These are phyloP conservation scores for Phymatocera aterrima DNA, from an alignment of 2,888 invertebrate species.

Conservation along the genomic window DNA sequence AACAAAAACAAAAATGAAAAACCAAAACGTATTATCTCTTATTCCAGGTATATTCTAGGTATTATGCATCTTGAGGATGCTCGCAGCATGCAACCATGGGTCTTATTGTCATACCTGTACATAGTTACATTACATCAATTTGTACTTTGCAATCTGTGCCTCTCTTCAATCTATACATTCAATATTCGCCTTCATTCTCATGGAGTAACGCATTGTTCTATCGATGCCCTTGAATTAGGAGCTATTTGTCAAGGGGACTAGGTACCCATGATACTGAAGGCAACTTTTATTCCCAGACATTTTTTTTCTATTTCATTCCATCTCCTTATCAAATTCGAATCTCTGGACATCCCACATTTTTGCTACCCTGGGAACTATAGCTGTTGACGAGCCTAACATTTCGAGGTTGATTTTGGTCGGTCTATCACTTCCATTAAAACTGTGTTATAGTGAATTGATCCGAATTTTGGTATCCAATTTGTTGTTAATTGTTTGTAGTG, in stretches of 20 bases:
- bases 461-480: too few relatives aligned
- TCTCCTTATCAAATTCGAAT: too few relatives aligned
- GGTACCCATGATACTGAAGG: neutral
- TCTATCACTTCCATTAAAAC: too few relatives aligned
- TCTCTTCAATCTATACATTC: neutral
- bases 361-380: too few relatives aligned
- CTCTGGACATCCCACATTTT: too few relatives aligned
- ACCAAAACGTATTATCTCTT: conserved; percentile 1
- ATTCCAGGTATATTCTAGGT: conserved; percentile 58
- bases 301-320: neutral
- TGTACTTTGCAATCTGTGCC: neutral
- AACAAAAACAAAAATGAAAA: too few relatives aligned
- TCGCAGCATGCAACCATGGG: conserved; percentile 54
- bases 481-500: too few relatives aligned
- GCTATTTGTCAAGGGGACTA: conserved; percentile 8
- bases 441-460: too few relatives aligned
- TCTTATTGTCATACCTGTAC: conserved; percentile 20
- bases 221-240: neutral
- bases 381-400: too few relatives aligned
- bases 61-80: conserved; percentile 58
- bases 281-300: neutral
- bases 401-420: too few relatives aligned
- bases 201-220: neutral
- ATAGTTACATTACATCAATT: neutral
- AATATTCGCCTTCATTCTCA: conserved; percentile 13